These are phyloP conservation scores for Tarsius wallacei DNA, from an alignment of 2,797 vertebrate species.

Conservation along the genomic window DNA sequence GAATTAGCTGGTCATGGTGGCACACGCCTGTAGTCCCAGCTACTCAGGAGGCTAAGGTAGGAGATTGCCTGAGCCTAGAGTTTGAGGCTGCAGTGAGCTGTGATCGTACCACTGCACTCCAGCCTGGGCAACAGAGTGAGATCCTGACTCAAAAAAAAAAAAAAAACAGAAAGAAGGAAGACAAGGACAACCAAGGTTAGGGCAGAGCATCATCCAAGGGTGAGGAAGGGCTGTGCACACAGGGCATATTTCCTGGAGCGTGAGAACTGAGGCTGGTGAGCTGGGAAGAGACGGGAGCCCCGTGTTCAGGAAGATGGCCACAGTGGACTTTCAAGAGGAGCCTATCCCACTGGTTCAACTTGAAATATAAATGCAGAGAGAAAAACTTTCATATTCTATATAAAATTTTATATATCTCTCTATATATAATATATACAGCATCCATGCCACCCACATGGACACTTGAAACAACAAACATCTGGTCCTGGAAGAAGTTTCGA, in stretches of 20 bases:
- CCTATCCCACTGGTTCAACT: not conserved
- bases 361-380: not conserved
- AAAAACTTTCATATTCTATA: not conserved
- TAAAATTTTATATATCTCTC: not conserved
- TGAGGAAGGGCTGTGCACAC: not conserved
- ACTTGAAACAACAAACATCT: not conserved
- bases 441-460: not conserved
- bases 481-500: not conserved
- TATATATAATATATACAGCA: not conserved
- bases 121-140: too few relatives aligned
- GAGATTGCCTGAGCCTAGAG: too few relatives aligned
- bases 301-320: rapidly evolving
- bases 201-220: not conserved
- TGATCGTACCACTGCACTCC: too few relatives aligned
- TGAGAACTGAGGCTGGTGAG: not conserved
- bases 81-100: too few relatives aligned
- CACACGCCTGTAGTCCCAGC: too few relatives aligned
- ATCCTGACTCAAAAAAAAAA: too few relatives aligned
- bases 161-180: not conserved
- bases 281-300: rapidly evolving
- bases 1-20: too few relatives aligned
- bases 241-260: rapidly evolving
- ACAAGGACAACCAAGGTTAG: not conserved
- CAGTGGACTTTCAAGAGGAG: not conserved
- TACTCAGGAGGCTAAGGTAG: too few relatives aligned